A percentile compares a stretch with the other conserved stretches of the same genome.
Conservation (phyloP, 2,113 vertebrate species). For the Salvator merianae region DNA sequence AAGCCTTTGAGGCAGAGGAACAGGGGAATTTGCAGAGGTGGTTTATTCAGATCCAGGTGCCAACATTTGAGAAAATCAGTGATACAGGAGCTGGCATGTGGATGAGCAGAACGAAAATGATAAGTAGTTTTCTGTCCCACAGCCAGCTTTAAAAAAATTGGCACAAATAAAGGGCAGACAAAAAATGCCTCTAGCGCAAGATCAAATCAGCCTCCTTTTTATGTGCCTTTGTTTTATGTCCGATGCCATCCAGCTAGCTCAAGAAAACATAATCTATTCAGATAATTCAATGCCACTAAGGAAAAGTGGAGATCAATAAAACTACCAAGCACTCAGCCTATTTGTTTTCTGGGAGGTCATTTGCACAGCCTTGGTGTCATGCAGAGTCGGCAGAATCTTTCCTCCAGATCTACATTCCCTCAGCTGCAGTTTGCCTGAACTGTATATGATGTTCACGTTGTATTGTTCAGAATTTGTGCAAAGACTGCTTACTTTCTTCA, state of each 20-base stretch:
- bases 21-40: not conserved
- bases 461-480: no score
- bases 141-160: not conserved
- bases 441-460: no score
- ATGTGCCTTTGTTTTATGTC: not conserved
- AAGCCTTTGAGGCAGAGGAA: no score
- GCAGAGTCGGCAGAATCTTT: no score
- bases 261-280: not conserved
- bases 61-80: not conserved
- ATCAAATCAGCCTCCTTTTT: not conserved
- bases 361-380: no score
- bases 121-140: not conserved
- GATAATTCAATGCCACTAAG: no score
- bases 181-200: not conserved
- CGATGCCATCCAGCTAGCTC: no score
- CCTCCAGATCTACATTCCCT: no score
- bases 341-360: not conserved
- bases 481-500: no score
- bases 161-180: not conserved
- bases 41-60: not conserved
- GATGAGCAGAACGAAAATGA: not conserved
- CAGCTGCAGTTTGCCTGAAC: no score
- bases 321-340: not conserved
- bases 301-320: not conserved
- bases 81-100: no score